Percentiles rank a stretch among this genome's conserved stretches.
These are phyloP conservation scores for Drosophila nannoptera DNA, from an alignment of 1,140 invertebrate genomes.

Conservation along the genomic window DNA sequence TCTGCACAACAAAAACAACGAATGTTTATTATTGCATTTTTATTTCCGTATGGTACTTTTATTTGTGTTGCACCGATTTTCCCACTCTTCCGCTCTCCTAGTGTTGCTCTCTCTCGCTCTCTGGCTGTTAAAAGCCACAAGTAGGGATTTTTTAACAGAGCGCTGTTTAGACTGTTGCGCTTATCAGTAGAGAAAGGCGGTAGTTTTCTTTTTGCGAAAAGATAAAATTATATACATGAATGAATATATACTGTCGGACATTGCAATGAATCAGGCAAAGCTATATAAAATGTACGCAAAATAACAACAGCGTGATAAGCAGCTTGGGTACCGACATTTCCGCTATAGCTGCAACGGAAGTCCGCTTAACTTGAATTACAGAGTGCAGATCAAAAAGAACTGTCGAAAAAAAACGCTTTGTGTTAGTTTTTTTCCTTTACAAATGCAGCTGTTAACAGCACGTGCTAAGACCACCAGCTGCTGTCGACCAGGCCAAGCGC, in stretches of 20 bases:
- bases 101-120: slow-evolving; percentile 25
- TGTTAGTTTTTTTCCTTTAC: background rate
- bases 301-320: slow-evolving; percentile 10
- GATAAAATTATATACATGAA: slow-evolving; percentile 28
- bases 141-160: slow-evolving; percentile 41
- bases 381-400: slow-evolving; percentile 4
- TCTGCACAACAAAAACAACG: slow-evolving; percentile 36
- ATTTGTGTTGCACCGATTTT: slow-evolving; percentile 22
- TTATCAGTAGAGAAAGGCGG: slow-evolving; percentile 23
- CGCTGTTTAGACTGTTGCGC: slow-evolving; percentile 36
- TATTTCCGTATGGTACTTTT: slow-evolving; percentile 64
- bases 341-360: slow-evolving; percentile 24
- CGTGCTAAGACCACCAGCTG: slow-evolving; percentile 36
- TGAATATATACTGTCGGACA: background rate
- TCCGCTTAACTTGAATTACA: slow-evolving; percentile 5
- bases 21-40: slow-evolving; percentile 74
- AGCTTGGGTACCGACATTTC: slow-evolving; percentile 10
- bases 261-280: slow-evolving; percentile 30
- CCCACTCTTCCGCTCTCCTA: slow-evolving; percentile 4
- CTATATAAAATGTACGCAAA: background rate
- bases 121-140: slow-evolving; percentile 46
- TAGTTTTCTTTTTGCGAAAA: slow-evolving; percentile 1
- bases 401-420: background rate
- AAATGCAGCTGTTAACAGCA: slow-evolving; percentile 59
- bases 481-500: slow-evolving; percentile 17